Evolutionary conservation across 2,888 invertebrate genomes (phyloP).

Genomic region (Coenonympha glycerion): DNA sequence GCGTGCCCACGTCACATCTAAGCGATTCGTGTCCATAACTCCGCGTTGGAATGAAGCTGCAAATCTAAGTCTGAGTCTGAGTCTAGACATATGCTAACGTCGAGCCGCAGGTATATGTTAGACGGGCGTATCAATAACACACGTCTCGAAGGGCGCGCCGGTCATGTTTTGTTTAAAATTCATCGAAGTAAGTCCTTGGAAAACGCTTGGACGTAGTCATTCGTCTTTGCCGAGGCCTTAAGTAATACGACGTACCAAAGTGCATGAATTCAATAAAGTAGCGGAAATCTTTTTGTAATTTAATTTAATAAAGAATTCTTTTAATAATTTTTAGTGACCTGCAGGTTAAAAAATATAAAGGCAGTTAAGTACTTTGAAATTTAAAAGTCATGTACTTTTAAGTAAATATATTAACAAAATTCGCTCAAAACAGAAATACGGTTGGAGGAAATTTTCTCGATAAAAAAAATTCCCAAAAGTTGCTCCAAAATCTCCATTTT

Average conservation of each 20-base stretch:
- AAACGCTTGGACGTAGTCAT: conserved; percentile 17
- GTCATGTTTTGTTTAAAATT: conserved; percentile 31
- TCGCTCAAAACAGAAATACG: too few species aligned
- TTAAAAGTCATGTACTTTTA: too few species aligned
- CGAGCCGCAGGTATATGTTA: conserved; percentile 36
- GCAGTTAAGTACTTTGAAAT: too few species aligned
- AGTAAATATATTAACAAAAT: too few species aligned
- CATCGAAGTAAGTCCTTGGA: conserved; percentile 22
- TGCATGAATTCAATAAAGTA: background rate
- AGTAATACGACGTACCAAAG: background rate
- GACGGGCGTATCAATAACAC: conserved; percentile 35
- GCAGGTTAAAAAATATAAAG: too few species aligned
- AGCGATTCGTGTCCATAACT: conserved; percentile 52
- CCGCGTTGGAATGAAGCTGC: conserved; percentile 59
- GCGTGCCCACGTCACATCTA: conserved; percentile 59
- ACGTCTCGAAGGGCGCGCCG: conserved; percentile 25
- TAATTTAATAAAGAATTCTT: too few species aligned
- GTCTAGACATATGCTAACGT: conserved; percentile 26
- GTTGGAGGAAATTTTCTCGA: too few species aligned
- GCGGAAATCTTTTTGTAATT: background rate
- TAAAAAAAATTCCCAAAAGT: too few species aligned
- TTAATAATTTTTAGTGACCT: too few species aligned
- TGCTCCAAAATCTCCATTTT: too few species aligned
- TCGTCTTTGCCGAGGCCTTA: conserved; percentile 16
- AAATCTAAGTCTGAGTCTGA: conserved; percentile 41